phyloP scores from a whole-genome alignment of 2,113 vertebrate genomes.

The Lonchura striata region DNA sequence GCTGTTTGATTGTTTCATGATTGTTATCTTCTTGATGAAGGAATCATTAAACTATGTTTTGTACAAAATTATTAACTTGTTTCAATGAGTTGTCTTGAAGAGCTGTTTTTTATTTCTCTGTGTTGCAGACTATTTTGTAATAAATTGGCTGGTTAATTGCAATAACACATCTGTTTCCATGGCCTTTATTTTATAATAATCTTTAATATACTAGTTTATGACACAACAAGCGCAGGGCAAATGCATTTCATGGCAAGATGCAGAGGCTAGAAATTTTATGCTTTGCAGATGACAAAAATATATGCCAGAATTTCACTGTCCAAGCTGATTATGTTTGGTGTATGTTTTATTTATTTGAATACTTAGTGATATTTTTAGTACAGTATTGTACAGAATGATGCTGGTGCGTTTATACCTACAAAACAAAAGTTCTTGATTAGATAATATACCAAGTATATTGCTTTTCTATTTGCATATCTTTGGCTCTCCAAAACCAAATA shows the following conservation, averaged over 20 bases:
- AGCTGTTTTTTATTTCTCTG: neutral
- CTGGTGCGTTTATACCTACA: neutral
- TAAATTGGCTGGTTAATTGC: neutral
- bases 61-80: neutral
- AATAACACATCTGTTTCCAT: neutral
- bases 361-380: neutral
- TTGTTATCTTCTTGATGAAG: neutral
- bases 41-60: neutral
- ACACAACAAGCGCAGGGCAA: neutral
- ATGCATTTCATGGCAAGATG: neutral
- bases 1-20: neutral
- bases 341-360: neutral
- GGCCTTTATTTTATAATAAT: neutral
- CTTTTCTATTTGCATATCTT: neutral
- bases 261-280: neutral
- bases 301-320: neutral
- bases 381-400: neutral
- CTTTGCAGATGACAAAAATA: neutral
- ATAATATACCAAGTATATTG: neutral
- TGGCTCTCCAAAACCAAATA: neutral
- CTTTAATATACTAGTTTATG: neutral
- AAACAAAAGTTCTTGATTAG: neutral
- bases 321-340: neutral
- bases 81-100: neutral
- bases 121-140: neutral